A percentile compares a stretch with the other conserved stretches of the same genome.
Conservation (phyloP, 2,113 vertebrate species). For the Philantomba maxwellii region DNA sequence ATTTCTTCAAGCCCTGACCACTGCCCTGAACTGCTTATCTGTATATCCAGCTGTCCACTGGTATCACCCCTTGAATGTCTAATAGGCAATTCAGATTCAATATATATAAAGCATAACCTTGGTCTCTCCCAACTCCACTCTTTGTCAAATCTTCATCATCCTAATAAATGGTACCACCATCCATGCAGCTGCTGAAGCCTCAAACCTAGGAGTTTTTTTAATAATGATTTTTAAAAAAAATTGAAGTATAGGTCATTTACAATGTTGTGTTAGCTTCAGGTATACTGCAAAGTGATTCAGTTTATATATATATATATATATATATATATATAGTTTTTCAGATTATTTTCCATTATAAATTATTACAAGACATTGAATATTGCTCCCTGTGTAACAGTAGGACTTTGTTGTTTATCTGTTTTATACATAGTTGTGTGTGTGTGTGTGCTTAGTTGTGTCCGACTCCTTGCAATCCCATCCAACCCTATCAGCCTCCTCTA, state of each 20-base stretch:
- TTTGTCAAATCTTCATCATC: neutral
- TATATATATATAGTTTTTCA: neutral
- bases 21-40: neutral
- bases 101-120: neutral
- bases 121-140: neutral
- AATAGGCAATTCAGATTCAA: neutral
- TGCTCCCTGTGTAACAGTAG: neutral
- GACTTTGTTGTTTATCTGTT: neutral
- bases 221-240: neutral
- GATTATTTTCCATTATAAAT: neutral
- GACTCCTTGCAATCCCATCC: neutral
- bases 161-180: neutral
- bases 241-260: neutral
- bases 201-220: neutral
- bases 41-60: neutral
- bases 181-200: neutral
- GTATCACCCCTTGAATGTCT: neutral
- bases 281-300: neutral
- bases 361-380: neutral
- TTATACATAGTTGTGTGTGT: neutral
- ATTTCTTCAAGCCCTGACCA: neutral
- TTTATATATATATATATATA: neutral
- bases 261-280: neutral
- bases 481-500: neutral
- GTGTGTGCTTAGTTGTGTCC: neutral